Conservation (phyloP, 2,888 invertebrate species). For the Tenodera sinensis region DNA sequence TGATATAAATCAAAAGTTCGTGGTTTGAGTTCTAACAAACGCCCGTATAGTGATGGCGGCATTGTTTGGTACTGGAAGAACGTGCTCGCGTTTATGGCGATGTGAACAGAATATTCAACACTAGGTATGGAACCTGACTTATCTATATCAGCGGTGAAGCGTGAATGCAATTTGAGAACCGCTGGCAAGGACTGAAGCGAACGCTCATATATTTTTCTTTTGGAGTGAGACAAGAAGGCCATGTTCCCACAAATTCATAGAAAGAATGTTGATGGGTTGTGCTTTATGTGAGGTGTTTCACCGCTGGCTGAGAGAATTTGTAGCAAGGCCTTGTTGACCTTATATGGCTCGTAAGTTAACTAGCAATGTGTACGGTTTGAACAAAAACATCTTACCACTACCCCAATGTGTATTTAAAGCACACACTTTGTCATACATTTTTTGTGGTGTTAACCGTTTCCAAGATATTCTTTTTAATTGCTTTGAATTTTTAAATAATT, state of each 20-base stretch:
- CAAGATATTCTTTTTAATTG: too few species aligned
- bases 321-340: too few species aligned
- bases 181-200: neutral
- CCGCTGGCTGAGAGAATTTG: too few species aligned
- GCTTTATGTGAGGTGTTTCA: neutral
- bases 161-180: neutral
- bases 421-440: too few species aligned
- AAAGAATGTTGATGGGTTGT: neutral
- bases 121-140: neutral
- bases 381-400: too few species aligned
- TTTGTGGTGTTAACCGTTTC: too few species aligned
- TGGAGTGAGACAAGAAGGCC: neutral
- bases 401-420: too few species aligned
- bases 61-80: neutral
- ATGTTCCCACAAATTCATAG: neutral
- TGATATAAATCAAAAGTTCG: too few species aligned
- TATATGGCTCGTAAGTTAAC: too few species aligned
- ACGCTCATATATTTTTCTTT: neutral
- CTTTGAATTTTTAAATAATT: too few species aligned
- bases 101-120: neutral
- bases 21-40: neutral
- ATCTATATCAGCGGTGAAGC: neutral
- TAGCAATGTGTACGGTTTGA: too few species aligned
- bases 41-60: neutral
- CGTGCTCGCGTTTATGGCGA: neutral